Percentiles rank a stretch among this genome's conserved stretches.
Conservation (phyloP, 2,797 vertebrate species). For the Lindbergichthys nudifrons region DNA sequence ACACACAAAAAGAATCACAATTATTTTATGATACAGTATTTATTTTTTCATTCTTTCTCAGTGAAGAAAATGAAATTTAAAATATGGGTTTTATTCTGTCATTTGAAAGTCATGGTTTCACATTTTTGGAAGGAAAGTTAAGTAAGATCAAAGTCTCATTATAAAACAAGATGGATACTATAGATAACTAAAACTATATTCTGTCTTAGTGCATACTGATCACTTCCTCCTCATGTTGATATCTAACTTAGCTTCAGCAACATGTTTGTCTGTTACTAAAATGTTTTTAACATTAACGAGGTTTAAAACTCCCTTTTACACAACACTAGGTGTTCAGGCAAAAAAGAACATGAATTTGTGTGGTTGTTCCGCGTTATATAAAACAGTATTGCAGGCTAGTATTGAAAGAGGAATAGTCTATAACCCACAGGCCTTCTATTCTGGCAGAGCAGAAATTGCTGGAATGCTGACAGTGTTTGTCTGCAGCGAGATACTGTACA, state of each 20-base stretch:
- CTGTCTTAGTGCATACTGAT: background rate
- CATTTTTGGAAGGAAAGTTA: background rate
- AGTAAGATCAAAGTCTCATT: background rate
- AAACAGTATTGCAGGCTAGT: constrained; percentile 25
- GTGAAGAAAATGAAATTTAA: background rate
- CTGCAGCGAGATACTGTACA: constrained; percentile 65
- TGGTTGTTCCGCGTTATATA: constrained; percentile 10
- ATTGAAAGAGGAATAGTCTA: constrained; percentile 54
- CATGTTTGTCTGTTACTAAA: constrained; percentile 1
- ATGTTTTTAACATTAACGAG: background rate
- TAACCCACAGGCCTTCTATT: constrained; percentile 52
- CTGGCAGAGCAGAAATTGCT: constrained; percentile 66
- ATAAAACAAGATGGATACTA: constrained; percentile 13
- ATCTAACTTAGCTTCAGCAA: background rate
- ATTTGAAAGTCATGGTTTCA: background rate
- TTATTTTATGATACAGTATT: background rate
- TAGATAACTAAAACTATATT: background rate
- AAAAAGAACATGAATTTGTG: background rate
- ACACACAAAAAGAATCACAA: background rate
- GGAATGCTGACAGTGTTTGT: constrained; percentile 76
- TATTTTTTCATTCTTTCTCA: background rate
- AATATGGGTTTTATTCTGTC: background rate
- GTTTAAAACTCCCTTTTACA: background rate
- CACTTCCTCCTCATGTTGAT: background rate
- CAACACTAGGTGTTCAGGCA: background rate